These are phyloP conservation scores for Trissoscelio sp. DNA, from an alignment of 2,888 invertebrate genomes.

Conservation along the genomic window DNA sequence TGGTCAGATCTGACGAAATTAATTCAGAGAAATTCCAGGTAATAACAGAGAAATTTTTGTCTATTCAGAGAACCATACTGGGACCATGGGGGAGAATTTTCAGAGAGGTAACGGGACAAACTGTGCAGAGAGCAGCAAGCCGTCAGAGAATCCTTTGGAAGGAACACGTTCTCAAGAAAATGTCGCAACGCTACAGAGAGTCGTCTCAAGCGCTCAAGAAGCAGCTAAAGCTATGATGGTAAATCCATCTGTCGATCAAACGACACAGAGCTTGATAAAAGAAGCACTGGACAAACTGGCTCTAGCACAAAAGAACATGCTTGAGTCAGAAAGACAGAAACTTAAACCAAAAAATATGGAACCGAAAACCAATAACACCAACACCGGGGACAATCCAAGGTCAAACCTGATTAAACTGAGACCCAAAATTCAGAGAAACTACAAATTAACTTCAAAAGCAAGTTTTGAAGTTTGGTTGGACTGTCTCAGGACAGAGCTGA, in stretches of 20 bases:
- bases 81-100: conserved; percentile 6
- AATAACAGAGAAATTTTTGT: conserved; percentile 28
- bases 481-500: conserved; percentile 60
- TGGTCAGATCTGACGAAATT: conserved; percentile 51
- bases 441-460: conserved; percentile 59
- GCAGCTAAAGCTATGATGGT: conserved; percentile 24
- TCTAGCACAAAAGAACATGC: conserved; percentile 39
- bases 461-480: conserved; percentile 63
- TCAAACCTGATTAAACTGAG: no score
- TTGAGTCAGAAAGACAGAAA: conserved; percentile 24
- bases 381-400: no score
- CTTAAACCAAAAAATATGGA: no score
- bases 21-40: conserved; percentile 40
- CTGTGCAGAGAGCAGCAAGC: not conserved
- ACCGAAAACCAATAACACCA: no score
- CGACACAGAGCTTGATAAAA: conserved; percentile 10
- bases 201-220: conserved; percentile 25
- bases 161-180: not conserved
- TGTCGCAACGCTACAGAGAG: conserved; percentile 5
- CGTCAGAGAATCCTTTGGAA: not conserved
- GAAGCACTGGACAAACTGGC: conserved; percentile 31
- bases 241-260: not conserved
- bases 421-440: conserved; percentile 56
- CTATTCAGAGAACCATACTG: conserved; percentile 41
- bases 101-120: conserved; percentile 5